Base-by-base conservation (phyloP, 64 coral and sea anemone species). In the Actinia equina region DNA sequence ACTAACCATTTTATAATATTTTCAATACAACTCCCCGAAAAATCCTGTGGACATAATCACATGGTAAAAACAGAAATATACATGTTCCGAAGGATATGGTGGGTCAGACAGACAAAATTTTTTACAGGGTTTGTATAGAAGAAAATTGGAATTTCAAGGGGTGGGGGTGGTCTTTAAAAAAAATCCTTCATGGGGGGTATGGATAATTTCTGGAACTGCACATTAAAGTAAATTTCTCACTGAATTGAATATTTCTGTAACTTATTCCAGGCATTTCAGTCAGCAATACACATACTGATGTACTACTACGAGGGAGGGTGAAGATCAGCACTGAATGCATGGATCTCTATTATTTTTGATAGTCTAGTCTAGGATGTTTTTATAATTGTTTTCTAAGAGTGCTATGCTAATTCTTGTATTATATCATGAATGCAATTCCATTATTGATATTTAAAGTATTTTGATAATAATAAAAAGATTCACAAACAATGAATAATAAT, bases 381-480 rank as follows among this genome's bases (percentile, higher is more conserved):
- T 3, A 5, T 60, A 19, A 60, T 19, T 18, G 15, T 60, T 60
- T 60, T 19, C 15, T 20, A 15, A 60, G 59, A 60, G 15, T 1
- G 18, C 9, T 26, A 69, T 23, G 4, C n/a, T 25, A 69, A 69
- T 69, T 69, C 63, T 69, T 69, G 63, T 69, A 7, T 23, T 69
- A 69, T 25, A 69, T 22, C n/a, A 10, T n/a, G 22, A n/a, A 25
- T 10, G 63, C 18, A 69, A 37, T 37, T 37, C 30, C 63, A 69
- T 69, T 69, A 3, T 69, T 69, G n/a, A 69, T 69, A 69, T n/a
- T 69, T 69, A 69, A 69, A 69, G n/a, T 69, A 69, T 69, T 69
- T 69, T 69, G 8, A n/a, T 69, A 69, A 69, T 60, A 69, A 69
- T 2, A 69, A 22, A 6, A 69, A 37, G 30, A 37, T 37, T 37